Base-by-base conservation (phyloP, 2,113 vertebrate genomes). In the Sclerurus mexicanus region DNA sequence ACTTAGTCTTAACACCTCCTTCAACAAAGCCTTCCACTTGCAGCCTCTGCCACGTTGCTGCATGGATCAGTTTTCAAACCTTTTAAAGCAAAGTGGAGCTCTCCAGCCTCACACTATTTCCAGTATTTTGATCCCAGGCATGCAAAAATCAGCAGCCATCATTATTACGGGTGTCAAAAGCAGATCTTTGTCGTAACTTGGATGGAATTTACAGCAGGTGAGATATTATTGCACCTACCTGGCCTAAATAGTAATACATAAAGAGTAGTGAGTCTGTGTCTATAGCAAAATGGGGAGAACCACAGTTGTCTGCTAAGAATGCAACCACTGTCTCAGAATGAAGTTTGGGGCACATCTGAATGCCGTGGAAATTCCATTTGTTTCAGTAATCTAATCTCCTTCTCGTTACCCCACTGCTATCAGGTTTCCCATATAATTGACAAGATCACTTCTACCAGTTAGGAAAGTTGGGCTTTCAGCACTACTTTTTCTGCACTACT, bases 381-480 rank as follows among this genome's bases (percentile, higher is more conserved):
- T 92, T 90, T 85, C 88, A 90, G 93, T 93, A 97, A 95, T 95
- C 88, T 82, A 82, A 94, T 80, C 84, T 91, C 72, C 58, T 76
- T 91, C 95, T 93, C 69, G 25, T 95, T 68, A 91, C 80, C 74
- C 79, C 93, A 79, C 67, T 82, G 63, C 67, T 91, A 52, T 76
- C n/a, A 56, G 60, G 72, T 47, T 71, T 85, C 75, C 1, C 35
- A 84, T 78, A 79, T 63, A 96, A 95, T 39, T 92, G 86, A 81
- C 68, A 47, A 6, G 37, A 93, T 85, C 49, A 23, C 83, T 94
- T 71, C 44, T 10, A 93, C 89, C 2, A 11, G 33, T 28, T 35
- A 44, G 35, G 35, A 12, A 49, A 80, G 50, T 75, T 14, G 60
- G 56, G 60, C 75, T 67, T 87, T 89, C 64, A 56, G 72, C 92